Evolutionary conservation across 1,140 invertebrate species (phyloP).

Genomic region (Agrilus planipennis): DNA sequence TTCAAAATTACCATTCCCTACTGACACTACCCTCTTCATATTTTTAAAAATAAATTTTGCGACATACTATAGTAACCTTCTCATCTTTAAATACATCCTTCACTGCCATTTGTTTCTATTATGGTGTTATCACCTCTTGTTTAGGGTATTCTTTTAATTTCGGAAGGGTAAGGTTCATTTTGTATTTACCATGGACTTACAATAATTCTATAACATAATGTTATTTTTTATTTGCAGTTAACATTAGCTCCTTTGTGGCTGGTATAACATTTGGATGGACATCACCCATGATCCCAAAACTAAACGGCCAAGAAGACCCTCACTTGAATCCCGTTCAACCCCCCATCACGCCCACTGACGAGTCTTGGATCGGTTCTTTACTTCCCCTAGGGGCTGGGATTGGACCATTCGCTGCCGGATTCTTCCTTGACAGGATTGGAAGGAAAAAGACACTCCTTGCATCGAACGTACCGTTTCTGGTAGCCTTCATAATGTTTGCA

Average conservation of each 20-base stretch:
- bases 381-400: slow-evolving; percentile 64
- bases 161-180: no score
- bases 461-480: slow-evolving; percentile 39
- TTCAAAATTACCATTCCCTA: no score
- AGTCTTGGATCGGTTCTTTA: slow-evolving; percentile 70
- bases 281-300: slow-evolving; percentile 50
- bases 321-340: slow-evolving; percentile 23
- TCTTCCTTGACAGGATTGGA: slow-evolving; percentile 1
- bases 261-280: slow-evolving; percentile 61
- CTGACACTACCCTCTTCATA: no score
- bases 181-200: no score
- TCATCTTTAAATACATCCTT: no score
- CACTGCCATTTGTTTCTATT: no score
- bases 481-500: slow-evolving; percentile 56
- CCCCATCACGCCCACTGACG: slow-evolving; percentile 36
- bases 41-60: no score
- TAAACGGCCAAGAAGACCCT: slow-evolving; percentile 23
- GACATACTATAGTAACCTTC: no score
- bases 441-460: slow-evolving; percentile 3
- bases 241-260: slow-evolving; percentile 46
- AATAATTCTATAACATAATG: background rate
- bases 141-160: no score
- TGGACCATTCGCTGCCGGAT: slow-evolving; percentile 25
- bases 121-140: no score
- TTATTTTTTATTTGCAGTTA: slow-evolving; percentile 38